Percentiles rank a stretch among this genome's conserved stretches.
Conservation (phyloP, 2,113 vertebrate species). For the Brachyhypopomus occidentalis region DNA sequence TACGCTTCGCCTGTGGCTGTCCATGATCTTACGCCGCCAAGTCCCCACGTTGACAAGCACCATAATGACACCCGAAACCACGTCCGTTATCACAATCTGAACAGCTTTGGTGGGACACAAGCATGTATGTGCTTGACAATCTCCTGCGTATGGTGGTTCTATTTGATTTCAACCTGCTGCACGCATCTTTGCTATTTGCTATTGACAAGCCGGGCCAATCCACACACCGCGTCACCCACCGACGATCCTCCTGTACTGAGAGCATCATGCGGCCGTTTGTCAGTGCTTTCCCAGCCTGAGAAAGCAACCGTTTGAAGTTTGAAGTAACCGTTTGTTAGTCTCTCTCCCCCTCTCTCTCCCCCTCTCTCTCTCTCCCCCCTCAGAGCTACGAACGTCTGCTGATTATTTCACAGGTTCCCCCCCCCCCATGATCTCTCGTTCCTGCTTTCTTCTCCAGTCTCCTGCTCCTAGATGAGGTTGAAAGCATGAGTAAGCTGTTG, state of each 20-base stretch:
- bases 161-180: neutral
- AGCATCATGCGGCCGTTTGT: slow-evolving; percentile 12
- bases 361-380: slow-evolving; percentile 33
- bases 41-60: too few species aligned
- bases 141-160: neutral
- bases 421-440: slow-evolving; percentile 37
- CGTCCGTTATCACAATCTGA: too few species aligned
- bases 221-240: neutral
- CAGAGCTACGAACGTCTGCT: slow-evolving; percentile 32
- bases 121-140: neutral
- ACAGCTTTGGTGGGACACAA: too few species aligned
- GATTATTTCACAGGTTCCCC: slow-evolving; percentile 52
- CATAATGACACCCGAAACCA: too few species aligned
- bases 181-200: too few species aligned
- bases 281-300: neutral
- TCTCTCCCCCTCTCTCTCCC: neutral
- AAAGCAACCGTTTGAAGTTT: slow-evolving; percentile 37
- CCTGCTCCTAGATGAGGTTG: slow-evolving; percentile 17
- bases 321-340: slow-evolving; percentile 19
- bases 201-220: neutral
- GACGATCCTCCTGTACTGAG: neutral
- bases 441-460: slow-evolving; percentile 3
- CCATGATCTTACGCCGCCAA: too few species aligned
- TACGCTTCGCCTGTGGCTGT: too few species aligned
- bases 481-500: slow-evolving; percentile 44